Evolutionary conservation across 1,140 invertebrate species (phyloP), one percentile per base, ranked within the genome.

Genomic region (Pomacea maculata): DNA sequence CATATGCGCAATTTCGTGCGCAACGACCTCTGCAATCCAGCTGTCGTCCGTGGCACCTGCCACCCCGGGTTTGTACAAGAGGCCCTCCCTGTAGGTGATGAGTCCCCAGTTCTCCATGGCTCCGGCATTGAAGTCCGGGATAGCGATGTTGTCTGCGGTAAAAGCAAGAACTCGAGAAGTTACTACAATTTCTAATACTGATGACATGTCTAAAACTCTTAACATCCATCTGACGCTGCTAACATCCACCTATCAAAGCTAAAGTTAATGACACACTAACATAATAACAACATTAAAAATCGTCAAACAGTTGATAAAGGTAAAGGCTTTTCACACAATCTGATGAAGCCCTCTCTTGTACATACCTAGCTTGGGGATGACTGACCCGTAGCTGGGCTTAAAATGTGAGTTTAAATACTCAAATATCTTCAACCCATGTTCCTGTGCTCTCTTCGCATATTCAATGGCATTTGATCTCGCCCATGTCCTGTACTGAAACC

Each of bases 81-180:
- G 92, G 73, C 94, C 94, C 0, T 98, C 97, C 81, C 96, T 94
- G 85, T 95, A 97, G 4, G 95, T 96, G 6, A 96, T 94, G 0
- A 98, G 89, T 9, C 97, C 97, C 97, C 97, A 98, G 92, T 98
- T 97, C 91, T 98, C 97, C 95, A 98, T 99, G 0, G 97, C 97
- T 12, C 96, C 97, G 6, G 97, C 96, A 1, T 95, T 95, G 93
- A 98, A 99, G 92, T 99, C 97, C 10, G 97, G 97, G 84, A 98
- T 96, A 19, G 96, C 96, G 81, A 96, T 95, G 94, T 98, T 94
- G 92, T 98, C 96, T 96, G 89, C n/a, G 75, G 19, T 9, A 73
- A 34, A 45, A 5, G 1, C 6, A 45, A 45, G 34, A 45, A 45
- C 34, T 45, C 34, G 34, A 45, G 34, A 45, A 45, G 6, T 45